phyloP scores from a whole-genome alignment of 1,140 invertebrate species.

The Rhyzopertha dominica region DNA sequence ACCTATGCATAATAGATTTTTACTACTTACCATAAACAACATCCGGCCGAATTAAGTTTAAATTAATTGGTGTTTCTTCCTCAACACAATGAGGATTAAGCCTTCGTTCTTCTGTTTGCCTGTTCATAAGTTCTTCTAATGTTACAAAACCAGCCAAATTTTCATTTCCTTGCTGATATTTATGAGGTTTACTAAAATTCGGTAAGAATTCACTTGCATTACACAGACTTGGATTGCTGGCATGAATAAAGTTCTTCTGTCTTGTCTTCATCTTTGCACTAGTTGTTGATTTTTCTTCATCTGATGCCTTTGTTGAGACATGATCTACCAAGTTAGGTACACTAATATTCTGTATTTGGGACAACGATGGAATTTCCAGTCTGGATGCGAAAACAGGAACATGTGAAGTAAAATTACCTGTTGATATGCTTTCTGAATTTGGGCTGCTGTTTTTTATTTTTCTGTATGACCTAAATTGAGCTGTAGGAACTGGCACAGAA shows the following conservation, averaged over 20 bases:
- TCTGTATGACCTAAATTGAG: constrained; percentile 70
- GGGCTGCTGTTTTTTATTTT: constrained; percentile 48
- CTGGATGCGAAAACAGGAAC: constrained; percentile 36
- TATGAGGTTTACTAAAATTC: constrained; percentile 25
- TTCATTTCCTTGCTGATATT: constrained; percentile 28
- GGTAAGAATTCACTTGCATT: constrained; percentile 46
- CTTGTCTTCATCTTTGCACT: constrained; percentile 38
- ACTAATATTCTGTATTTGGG: constrained; percentile 34
- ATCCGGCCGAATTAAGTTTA: constrained; percentile 49
- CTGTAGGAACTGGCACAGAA: constrained; percentile 65
- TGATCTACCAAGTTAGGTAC: constrained; percentile 34
- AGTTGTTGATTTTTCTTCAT: constrained; percentile 3
- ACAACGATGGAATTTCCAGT: constrained; percentile 23
- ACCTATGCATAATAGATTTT: constrained; percentile 1
- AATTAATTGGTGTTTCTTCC: constrained; percentile 52
- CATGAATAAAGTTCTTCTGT: constrained; percentile 57
- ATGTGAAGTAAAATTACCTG: constrained; percentile 43
- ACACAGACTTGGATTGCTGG: constrained; percentile 61
- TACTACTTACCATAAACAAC: constrained; percentile 50
- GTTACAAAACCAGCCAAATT: constrained; percentile 53
- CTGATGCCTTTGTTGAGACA: constrained; percentile 11
- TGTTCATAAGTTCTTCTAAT: constrained; percentile 68
- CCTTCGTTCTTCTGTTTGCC: constrained; percentile 64
- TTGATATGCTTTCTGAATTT: constrained; percentile 31
- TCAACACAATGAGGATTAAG: constrained; percentile 32